Conservation (phyloP, 2,113 vertebrate genomes). For the Xiphias gladius region DNA sequence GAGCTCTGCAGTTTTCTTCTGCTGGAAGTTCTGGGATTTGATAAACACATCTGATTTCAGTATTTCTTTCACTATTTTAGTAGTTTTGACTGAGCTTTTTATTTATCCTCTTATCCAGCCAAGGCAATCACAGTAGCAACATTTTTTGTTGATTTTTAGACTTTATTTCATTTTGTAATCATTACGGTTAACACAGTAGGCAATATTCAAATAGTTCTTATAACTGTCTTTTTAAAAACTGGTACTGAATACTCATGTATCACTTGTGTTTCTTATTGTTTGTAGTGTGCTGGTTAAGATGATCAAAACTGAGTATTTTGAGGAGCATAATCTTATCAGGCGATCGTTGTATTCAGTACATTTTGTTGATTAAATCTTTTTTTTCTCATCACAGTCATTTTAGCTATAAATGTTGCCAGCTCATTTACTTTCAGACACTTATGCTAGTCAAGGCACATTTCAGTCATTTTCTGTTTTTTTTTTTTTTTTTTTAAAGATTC, state of each 20-base stretch:
- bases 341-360: background rate
- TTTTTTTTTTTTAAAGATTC: background rate
- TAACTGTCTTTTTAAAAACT: background rate
- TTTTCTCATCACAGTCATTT: background rate
- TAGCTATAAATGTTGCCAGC: conserved; percentile 2
- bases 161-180: background rate
- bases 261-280: background rate
- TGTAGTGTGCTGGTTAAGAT: background rate
- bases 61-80: background rate
- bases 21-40: background rate
- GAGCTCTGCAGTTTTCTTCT: background rate
- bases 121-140: background rate
- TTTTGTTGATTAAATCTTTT: background rate
- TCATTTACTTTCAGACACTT: background rate
- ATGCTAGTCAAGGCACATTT: background rate
- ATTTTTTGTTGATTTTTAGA: background rate
- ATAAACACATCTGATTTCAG: background rate
- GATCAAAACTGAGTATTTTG: background rate
- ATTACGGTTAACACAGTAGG: background rate
- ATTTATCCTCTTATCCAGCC: background rate
- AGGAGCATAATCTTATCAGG: background rate
- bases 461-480: too few relatives aligned
- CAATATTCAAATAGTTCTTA: background rate
- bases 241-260: background rate
- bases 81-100: background rate